Evolutionary conservation across 2,113 vertebrate species (phyloP), one percentile per base, ranked within the genome.

Genomic region (Mustela nigripes): DNA sequence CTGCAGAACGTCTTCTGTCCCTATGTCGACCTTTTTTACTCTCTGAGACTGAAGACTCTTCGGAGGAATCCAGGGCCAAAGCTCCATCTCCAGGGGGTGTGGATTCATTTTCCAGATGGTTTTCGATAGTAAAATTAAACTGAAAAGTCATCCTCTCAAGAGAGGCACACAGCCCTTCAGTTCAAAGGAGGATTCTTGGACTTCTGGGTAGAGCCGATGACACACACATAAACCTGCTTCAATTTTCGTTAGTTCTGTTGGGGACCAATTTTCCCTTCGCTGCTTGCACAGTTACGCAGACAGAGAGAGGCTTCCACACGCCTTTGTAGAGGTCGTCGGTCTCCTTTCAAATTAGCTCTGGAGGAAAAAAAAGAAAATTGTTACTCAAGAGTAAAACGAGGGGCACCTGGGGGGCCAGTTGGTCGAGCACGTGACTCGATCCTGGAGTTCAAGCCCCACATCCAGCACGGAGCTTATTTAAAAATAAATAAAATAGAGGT

Each of bases 41-140:
- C 88, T 88, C 85, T 85, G 80, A 83, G 76, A 85, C 15, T 21
- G 79, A 74, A 65, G 92, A 79, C 36, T 69, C 83, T 88, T 94
- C 69, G 76, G 87, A 82, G 62, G 96, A 95, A 88, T 76, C 22
- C 10, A 90, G 65, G n/a, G 78, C 33, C 15, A 73, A 80, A 65
- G 86, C 79, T 63, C 10, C 78, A 91, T 94, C 83, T 48, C 2
- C 69, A 1, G 12, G 1, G 58, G 76, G 0, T 2, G 81, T 96
- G 85, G 87, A 84, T 83, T 98, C 96, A 4, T 36, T 71, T 94
- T 45, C 95, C 89, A 98, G 91, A 12, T 91, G 48, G 39, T 96
- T 98, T 78, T 98, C 98, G 76, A 99, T 73, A 58, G 28, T 91
- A 82, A 99, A 99, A 96, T 99, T 98, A 98, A 99, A 99, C 0